Evolutionary conservation across 2,113 vertebrate species (phyloP).

Genomic region (Glaucidium brasilianum): DNA sequence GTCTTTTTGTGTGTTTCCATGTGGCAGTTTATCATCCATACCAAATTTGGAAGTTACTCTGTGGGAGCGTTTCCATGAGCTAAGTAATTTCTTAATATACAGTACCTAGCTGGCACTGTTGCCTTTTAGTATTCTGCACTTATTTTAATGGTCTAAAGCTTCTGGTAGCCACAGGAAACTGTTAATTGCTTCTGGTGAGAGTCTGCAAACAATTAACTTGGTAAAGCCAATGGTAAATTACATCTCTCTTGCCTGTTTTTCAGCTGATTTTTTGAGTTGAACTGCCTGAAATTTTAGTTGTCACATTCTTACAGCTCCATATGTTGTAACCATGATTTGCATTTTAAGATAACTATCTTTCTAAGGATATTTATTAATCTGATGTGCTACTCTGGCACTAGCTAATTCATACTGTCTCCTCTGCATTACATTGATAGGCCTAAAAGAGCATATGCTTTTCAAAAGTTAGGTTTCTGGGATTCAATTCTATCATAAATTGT

Average conservation of each 20-base stretch:
- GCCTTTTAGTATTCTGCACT: background rate
- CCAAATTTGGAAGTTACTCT: conserved; percentile 42
- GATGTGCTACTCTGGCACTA: background rate
- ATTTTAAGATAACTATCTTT: background rate
- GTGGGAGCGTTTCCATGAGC: background rate
- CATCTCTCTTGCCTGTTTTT: background rate
- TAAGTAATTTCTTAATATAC: background rate
- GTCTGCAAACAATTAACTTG: background rate
- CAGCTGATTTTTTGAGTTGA: background rate
- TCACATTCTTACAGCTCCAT: background rate
- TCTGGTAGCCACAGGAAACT: background rate
- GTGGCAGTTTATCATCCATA: background rate
- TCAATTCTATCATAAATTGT: background rate
- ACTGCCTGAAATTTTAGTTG: background rate
- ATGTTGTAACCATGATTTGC: background rate
- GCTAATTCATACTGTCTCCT: background rate
- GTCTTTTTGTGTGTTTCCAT: background rate
- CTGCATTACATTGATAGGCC: background rate
- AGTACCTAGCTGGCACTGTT: background rate
- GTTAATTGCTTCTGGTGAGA: background rate
- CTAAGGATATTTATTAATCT: background rate
- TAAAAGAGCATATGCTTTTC: background rate
- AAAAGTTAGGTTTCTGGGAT: background rate
- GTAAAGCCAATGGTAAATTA: background rate
- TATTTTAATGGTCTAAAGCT: background rate